These are phyloP conservation scores for Gambusia holbrooki DNA, from an alignment of 2,113 vertebrate genomes.

Conservation along the genomic window DNA sequence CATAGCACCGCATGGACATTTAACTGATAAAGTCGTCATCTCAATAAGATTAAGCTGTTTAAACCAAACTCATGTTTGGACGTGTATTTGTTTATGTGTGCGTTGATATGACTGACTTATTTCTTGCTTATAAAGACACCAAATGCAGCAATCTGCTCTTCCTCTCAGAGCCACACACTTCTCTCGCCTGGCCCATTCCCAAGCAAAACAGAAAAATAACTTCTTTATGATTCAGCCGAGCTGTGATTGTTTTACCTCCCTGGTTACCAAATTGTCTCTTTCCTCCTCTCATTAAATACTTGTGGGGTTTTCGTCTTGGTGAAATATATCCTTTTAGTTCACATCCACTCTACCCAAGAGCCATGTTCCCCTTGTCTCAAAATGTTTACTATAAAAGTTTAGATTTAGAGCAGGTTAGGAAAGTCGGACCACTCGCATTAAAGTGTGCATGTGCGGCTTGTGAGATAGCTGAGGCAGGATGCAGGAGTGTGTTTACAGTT, in stretches of 20 bases:
- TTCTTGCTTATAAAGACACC: conserved; percentile 45
- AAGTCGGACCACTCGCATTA: conserved; percentile 51
- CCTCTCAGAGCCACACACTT: conserved; percentile 38
- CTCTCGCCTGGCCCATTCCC: conserved; percentile 68
- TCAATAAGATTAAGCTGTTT: conserved; percentile 18
- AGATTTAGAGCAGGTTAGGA: conserved; percentile 80
- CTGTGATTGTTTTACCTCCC: conserved; percentile 80
- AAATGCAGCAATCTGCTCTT: conserved; percentile 39
- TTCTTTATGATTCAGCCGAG: conserved; percentile 80
- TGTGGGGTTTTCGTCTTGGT: conserved; percentile 61
- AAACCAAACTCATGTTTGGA: conserved; percentile 28
- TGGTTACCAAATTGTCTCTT: conserved; percentile 78
- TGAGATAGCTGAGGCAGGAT: conserved; percentile 41
- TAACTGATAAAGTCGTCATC: conserved; percentile 39
- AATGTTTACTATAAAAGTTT: conserved; percentile 82
- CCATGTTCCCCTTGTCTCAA: conserved; percentile 74
- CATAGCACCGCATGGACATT: conserved; percentile 12
- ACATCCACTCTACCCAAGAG: conserved; percentile 74
- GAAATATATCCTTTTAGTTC: conserved; percentile 76
- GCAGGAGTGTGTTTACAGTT: conserved; percentile 74
- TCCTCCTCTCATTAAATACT: conserved; percentile 65
- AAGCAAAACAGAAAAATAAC: conserved; percentile 81
- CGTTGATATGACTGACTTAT: conserved; percentile 46
- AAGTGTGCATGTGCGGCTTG: conserved; percentile 42
- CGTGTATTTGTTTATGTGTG: conserved; percentile 21